A percentile compares a stretch with the other conserved stretches of the same genome.
Conservation (phyloP, 2,797 vertebrate genomes). For the Urophycis tenuis region DNA sequence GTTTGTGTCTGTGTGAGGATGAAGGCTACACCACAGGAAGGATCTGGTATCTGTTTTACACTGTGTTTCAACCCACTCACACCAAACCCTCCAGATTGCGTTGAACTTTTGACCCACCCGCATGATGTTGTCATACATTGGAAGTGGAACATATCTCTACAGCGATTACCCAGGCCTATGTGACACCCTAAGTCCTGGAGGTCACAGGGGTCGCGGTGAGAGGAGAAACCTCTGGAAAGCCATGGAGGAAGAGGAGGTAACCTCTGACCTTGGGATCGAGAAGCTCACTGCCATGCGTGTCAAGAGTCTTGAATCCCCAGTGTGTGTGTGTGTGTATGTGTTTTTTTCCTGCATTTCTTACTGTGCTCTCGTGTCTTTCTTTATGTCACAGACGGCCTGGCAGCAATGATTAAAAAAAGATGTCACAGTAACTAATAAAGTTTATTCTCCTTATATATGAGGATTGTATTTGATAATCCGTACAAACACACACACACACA, state of each 20-base stretch:
- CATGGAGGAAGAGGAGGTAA: too few relatives aligned
- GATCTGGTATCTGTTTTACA: neutral
- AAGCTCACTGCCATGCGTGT: neutral
- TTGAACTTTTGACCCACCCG: neutral
- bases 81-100: neutral
- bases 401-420: neutral
- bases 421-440: neutral
- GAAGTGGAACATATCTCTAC: neutral
- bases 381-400: neutral
- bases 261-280: neutral
- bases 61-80: too few relatives aligned
- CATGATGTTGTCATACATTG: neutral
- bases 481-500: neutral
- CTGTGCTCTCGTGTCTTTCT: too few relatives aligned
- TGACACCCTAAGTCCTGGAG: too few relatives aligned
- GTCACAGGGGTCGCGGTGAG: too few relatives aligned
- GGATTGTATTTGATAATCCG: constrained; percentile 11
- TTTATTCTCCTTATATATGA: constrained; percentile 1
- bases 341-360: neutral
- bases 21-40: neutral
- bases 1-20: neutral
- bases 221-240: too few relatives aligned
- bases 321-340: neutral
- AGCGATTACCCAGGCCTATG: too few relatives aligned
- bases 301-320: neutral